These are phyloP conservation scores for Glyptemys insculpta DNA, from an alignment of 2,797 vertebrate genomes.

Conservation along the genomic window DNA sequence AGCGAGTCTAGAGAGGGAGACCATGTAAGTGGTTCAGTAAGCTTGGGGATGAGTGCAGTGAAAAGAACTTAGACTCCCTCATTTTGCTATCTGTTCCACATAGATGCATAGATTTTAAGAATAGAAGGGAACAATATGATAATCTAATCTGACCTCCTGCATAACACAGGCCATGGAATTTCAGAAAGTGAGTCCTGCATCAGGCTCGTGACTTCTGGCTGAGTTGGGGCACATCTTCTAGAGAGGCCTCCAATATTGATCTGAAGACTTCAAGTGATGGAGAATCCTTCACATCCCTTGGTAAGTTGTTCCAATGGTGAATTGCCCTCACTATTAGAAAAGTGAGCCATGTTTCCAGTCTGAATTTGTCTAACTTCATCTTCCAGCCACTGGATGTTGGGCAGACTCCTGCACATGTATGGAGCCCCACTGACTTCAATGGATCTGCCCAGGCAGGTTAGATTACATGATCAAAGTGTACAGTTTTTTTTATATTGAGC, in stretches of 20 bases:
- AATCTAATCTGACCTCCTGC: not conserved
- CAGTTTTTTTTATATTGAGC: not conserved
- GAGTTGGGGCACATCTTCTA: not conserved
- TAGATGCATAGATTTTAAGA: not conserved
- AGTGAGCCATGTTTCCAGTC: not conserved
- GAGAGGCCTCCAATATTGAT: not conserved
- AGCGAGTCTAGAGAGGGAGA: not conserved
- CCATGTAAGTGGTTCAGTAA: not conserved
- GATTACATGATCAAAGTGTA: not conserved
- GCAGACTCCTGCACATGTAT: not conserved
- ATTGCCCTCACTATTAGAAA: not conserved
- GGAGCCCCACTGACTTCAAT: not conserved
- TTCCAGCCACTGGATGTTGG: not conserved
- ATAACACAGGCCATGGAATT: not conserved
- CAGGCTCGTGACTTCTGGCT: not conserved
- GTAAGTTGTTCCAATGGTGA: not conserved
- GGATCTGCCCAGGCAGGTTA: not conserved
- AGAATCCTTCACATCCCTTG: not conserved
- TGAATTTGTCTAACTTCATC: not conserved
- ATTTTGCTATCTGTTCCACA: not conserved
- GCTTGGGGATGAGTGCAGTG: not conserved
- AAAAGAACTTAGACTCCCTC: fast-evolving
- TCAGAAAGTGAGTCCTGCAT: not conserved
- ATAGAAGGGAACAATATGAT: not conserved
- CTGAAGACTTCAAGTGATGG: not conserved